These are phyloP conservation scores for Callyntrura sp. DNA, from an alignment of 2,888 invertebrate genomes.

Conservation along the genomic window DNA sequence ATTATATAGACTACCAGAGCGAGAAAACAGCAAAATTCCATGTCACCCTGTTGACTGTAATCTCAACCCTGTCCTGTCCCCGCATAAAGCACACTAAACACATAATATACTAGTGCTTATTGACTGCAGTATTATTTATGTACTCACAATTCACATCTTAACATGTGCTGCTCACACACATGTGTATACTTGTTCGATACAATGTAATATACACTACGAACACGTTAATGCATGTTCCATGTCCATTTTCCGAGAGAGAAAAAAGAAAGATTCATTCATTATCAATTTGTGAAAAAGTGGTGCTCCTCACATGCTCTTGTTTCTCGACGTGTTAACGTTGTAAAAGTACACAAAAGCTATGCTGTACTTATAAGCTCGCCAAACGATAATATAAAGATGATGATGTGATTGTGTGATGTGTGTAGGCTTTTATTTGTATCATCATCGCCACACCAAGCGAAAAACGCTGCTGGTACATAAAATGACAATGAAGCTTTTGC, in stretches of 20 bases:
- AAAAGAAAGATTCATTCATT: slow-evolving; percentile 70
- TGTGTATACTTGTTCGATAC: not conserved
- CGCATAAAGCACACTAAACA: slow-evolving; percentile 28
- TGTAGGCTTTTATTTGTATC: slow-evolving; percentile 53
- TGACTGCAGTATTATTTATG: slow-evolving; percentile 31
- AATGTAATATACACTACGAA: slow-evolving; percentile 55
- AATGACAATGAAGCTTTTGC: not conserved
- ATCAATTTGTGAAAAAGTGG: slow-evolving; percentile 72
- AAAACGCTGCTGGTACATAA: slow-evolving; percentile 11
- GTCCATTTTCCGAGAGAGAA: slow-evolving; percentile 66
- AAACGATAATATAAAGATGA: slow-evolving; percentile 21
- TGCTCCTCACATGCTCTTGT: slow-evolving; percentile 18
- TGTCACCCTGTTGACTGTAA: slow-evolving; percentile 49
- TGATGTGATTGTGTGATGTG: not conserved
- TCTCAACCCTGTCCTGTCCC: slow-evolving; percentile 4
- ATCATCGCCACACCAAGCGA: slow-evolving; percentile 30
- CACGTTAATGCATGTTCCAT: slow-evolving; percentile 75
- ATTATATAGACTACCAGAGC: not conserved
- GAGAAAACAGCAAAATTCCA: slow-evolving; percentile 63
- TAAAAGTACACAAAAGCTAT: not conserved
- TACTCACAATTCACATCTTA: slow-evolving; percentile 42
- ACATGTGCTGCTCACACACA: slow-evolving; percentile 49
- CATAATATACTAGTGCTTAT: not conserved
- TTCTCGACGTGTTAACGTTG: slow-evolving; percentile 30
- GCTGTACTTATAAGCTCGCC: not conserved